Conservation (phyloP, 2,113 vertebrate genomes). For the Bujurquina vittata region DNA sequence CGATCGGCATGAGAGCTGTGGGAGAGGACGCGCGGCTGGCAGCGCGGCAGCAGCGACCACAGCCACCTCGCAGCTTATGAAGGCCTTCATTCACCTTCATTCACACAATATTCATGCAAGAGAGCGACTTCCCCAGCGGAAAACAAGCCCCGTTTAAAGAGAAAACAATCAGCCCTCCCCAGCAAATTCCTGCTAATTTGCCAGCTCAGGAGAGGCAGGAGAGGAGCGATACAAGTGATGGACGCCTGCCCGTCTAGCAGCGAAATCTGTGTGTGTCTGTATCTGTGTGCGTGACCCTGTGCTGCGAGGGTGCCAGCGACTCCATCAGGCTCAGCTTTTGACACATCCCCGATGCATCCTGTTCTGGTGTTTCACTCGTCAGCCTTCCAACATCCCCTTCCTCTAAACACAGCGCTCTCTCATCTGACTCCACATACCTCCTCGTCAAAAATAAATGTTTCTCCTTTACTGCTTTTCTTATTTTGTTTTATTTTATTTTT, state of each 20-base stretch:
- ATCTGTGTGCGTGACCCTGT: slow-evolving; percentile 40
- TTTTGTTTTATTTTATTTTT: not conserved
- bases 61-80: slow-evolving; percentile 71
- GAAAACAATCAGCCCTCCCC: slow-evolving; percentile 75
- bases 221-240: slow-evolving; percentile 53
- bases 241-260: slow-evolving; percentile 61
- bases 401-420: slow-evolving; percentile 41
- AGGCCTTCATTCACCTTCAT: slow-evolving; percentile 75
- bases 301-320: slow-evolving; percentile 49
- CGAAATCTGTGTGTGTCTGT: slow-evolving; percentile 6
- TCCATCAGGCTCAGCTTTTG: slow-evolving; percentile 54
- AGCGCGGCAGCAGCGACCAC: slow-evolving; percentile 59
- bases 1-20: slow-evolving; percentile 42
- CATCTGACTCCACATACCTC: slow-evolving; percentile 21
- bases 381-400: slow-evolving; percentile 51
- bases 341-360: slow-evolving; percentile 67
- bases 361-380: slow-evolving; percentile 62
- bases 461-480: slow-evolving; percentile 19
- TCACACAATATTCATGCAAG: slow-evolving; percentile 67
- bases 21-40: slow-evolving; percentile 68
- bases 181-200: slow-evolving; percentile 73
- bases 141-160: slow-evolving; percentile 77
- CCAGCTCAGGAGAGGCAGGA: slow-evolving; percentile 35
- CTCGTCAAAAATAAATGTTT: slow-evolving; percentile 31
- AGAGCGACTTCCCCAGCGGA: slow-evolving; percentile 60